A percentile compares a stretch with the other conserved stretches of the same genome.
phyloP scores from a whole-genome alignment of 2,797 vertebrate species.

The Mus minutoides region DNA sequence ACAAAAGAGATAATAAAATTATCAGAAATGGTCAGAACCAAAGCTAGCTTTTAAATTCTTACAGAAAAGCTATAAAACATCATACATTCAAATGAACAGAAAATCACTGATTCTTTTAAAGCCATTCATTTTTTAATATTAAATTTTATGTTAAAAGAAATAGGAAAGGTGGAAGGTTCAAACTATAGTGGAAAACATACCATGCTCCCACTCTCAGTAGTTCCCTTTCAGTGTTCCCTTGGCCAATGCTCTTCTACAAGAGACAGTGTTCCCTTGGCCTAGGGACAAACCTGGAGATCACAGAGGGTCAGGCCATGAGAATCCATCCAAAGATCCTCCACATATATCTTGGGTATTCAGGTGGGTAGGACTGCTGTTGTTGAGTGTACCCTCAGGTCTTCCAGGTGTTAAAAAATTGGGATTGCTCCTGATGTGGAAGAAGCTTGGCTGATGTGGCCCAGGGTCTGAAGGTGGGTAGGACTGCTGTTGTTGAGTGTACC shows the following conservation, averaged over 20 bases:
- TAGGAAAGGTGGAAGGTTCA: slow-evolving; percentile 9
- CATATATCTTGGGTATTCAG: no score
- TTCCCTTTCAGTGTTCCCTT: neutral
- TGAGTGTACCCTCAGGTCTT: neutral
- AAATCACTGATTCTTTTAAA: neutral
- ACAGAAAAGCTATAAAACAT: neutral
- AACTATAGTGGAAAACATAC: neutral
- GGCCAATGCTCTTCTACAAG: neutral
- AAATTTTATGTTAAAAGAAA: neutral
- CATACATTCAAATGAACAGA: neutral
- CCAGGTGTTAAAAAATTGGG: neutral
- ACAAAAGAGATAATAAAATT: slow-evolving; percentile 26
- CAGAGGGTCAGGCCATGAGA: neutral
- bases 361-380: neutral
- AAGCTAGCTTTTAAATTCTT: slow-evolving; percentile 6
- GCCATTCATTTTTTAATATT: neutral
- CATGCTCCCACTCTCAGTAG: neutral
- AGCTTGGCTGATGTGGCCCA: neutral
- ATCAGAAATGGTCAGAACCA: neutral
- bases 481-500: neutral
- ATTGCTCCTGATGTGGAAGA: neutral
- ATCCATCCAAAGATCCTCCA: neutral
- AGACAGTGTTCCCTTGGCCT: neutral
- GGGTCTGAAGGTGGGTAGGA: accelerated
- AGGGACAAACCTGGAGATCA: neutral